phyloP scores from a whole-genome alignment of 2,888 invertebrate species.

The Netelia melanura region DNA sequence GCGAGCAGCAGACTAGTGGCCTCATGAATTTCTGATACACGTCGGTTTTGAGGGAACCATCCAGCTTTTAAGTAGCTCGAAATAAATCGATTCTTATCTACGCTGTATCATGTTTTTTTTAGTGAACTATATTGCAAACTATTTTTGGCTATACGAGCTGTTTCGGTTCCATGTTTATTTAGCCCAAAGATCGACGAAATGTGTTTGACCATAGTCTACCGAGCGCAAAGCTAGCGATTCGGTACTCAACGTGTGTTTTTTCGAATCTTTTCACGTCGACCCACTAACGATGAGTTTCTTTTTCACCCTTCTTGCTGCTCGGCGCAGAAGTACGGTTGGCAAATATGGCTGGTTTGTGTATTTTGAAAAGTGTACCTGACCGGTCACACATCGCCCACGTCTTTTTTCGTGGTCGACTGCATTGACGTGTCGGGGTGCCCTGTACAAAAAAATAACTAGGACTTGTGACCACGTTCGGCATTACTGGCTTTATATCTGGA shows the following conservation, averaged over 20 bases:
- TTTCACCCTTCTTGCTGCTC: neutral
- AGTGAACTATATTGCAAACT: conserved; percentile 3
- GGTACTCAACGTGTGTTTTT: conserved; percentile 22
- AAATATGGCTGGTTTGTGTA: no score
- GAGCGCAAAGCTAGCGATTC: conserved; percentile 26
- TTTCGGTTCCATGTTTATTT: conserved; percentile 43
- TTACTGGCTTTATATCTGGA: no score
- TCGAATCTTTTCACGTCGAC: neutral
- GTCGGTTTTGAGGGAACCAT: neutral
- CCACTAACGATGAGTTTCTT: neutral
- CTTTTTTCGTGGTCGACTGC: no score
- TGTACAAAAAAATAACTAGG: no score
- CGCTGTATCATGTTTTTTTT: neutral
- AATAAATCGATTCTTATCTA: conserved; percentile 31
- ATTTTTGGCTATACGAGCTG: conserved; percentile 15
- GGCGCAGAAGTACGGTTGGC: neutral
- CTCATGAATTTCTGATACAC: conserved; percentile 14
- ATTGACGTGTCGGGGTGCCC: no score
- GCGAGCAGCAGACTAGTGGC: neutral
- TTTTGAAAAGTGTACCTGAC: no score
- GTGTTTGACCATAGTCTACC: conserved; percentile 38
- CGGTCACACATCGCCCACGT: no score
- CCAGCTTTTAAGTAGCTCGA: neutral
- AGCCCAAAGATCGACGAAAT: conserved; percentile 13
- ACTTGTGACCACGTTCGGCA: no score